Evolutionary conservation across 2,113 vertebrate genomes (phyloP).

Genomic region (Rhinogobius similis): DNA sequence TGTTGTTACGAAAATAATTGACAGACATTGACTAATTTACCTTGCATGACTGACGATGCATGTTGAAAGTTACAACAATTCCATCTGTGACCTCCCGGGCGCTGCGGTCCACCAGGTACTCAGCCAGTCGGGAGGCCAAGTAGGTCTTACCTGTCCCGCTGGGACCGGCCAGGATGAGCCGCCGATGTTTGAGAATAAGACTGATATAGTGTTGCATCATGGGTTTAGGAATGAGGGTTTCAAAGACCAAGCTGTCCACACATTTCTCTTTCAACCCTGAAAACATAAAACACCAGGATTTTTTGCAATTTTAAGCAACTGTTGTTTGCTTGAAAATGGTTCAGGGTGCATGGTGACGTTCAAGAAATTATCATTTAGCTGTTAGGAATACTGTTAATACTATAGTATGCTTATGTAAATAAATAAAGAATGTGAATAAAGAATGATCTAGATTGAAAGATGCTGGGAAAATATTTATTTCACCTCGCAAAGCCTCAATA

Average conservation of each 20-base stretch:
- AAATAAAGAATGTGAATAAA: slow-evolving; percentile 14
- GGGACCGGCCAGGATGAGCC: slow-evolving; percentile 91
- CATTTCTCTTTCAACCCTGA: slow-evolving; percentile 96
- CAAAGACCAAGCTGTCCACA: slow-evolving; percentile 94
- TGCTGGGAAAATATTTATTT: slow-evolving; percentile 36
- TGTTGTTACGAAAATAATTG: not conserved
- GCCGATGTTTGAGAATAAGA: slow-evolving; percentile 93
- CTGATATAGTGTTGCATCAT: slow-evolving; percentile 99
- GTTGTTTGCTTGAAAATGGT: not conserved
- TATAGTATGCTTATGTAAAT: not conserved
- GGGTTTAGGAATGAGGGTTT: slow-evolving; percentile 95
- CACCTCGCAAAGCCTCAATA: slow-evolving; percentile 43
- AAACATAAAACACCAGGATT: slow-evolving; percentile 5
- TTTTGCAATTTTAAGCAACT: not conserved
- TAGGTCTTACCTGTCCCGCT: slow-evolving; percentile 96
- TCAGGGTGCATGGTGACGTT: slow-evolving; percentile 1
- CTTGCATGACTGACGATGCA: slow-evolving; percentile 99
- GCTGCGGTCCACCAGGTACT: slow-evolving; percentile 96
- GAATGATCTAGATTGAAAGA: slow-evolving; percentile 4
- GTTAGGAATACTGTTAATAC: slow-evolving; percentile 2
- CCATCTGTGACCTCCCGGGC: slow-evolving; percentile 87
- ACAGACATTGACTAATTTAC: slow-evolving; percentile 59
- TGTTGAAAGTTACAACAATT: slow-evolving; percentile 93
- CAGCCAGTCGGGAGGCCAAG: slow-evolving; percentile 89
- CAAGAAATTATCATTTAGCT: slow-evolving; percentile 10